Conservation (phyloP, 2,888 invertebrate species). For the Thelaira solivaga region DNA sequence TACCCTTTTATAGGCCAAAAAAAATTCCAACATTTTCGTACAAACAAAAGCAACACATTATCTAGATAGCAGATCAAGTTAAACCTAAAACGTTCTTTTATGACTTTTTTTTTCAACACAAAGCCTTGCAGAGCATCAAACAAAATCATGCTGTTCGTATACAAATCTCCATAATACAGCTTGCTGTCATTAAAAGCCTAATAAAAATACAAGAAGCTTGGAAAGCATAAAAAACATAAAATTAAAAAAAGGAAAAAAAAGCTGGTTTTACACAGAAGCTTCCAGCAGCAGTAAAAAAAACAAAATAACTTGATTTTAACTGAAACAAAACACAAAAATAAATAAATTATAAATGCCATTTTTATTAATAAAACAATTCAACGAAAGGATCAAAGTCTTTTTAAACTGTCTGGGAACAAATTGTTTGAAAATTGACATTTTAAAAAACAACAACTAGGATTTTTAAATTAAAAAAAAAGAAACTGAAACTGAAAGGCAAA, state of each 20-base stretch:
- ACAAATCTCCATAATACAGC: conserved; percentile 8
- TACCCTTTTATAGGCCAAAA: conserved; percentile 60
- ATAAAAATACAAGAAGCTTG: conserved; percentile 52
- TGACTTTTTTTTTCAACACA: conserved; percentile 40
- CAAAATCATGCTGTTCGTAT: not conserved
- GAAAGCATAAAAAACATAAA: not conserved
- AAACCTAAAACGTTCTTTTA: conserved; percentile 39
- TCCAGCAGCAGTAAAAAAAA: conserved; percentile 23
- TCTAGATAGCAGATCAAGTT: not conserved
- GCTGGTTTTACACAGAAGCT: conserved; percentile 41
- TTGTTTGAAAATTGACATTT: conserved; percentile 38
- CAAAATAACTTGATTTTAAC: conserved; percentile 31
- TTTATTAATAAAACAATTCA: not conserved
- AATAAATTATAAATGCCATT: conserved; percentile 41
- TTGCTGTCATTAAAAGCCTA: conserved; percentile 29
- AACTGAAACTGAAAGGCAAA: no score
- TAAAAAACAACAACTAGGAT: not conserved
- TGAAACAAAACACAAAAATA: not conserved
- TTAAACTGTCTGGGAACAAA: conserved; percentile 28
- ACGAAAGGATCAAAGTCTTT: conserved; percentile 42
- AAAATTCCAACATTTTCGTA: conserved; percentile 21
- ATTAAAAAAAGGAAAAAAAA: not conserved
- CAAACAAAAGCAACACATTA: not conserved
- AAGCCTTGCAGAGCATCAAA: conserved; percentile 20
- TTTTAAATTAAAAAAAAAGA: not conserved